These are phyloP conservation scores for Nomada hirtipes DNA, from an alignment of 2,888 invertebrate species.

Conservation along the genomic window DNA sequence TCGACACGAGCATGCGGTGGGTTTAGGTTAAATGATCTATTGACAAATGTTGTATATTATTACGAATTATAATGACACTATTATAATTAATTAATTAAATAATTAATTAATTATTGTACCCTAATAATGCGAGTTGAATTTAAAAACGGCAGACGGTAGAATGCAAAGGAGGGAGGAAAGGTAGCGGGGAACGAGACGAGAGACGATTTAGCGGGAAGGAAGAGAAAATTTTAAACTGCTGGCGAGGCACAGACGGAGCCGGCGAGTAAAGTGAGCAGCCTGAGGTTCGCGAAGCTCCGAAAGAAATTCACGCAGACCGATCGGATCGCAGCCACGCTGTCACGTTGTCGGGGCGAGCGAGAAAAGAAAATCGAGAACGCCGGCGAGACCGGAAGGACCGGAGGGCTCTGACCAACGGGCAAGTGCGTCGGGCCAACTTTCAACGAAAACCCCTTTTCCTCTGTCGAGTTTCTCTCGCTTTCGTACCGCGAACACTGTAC, in stretches of 20 bases:
- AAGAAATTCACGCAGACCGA: constrained; percentile 16
- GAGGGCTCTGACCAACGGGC: constrained; percentile 45
- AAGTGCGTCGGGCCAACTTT: constrained; percentile 61
- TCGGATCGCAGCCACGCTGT: constrained; percentile 24
- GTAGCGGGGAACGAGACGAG: constrained; percentile 72
- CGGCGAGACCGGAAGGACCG: constrained; percentile 9
- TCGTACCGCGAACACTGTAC: constrained; percentile 41
- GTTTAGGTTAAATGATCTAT: constrained; percentile 84
- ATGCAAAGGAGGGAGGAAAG: constrained; percentile 75
- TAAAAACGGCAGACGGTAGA: constrained; percentile 70
- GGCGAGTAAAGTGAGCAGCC: constrained; percentile 33
- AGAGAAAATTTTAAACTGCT: constrained; percentile 81
- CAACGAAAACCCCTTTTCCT: constrained; percentile 39
- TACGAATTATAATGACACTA: constrained; percentile 84
- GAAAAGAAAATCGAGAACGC: constrained; percentile 6
- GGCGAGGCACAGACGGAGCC: constrained; percentile 68
- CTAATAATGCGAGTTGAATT: constrained; percentile 84
- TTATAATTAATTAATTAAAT: constrained; percentile 83
- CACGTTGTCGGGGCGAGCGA: not conserved
- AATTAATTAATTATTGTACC: constrained; percentile 81
- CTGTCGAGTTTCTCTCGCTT: constrained; percentile 31
- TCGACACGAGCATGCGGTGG: constrained; percentile 79
- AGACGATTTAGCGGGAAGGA: not conserved
- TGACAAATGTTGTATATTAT: constrained; percentile 84
- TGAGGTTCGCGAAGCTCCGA: constrained; percentile 23